These are phyloP conservation scores for Propithecus perrieri DNA, from an alignment of 2,797 vertebrate species.

Conservation along the genomic window DNA sequence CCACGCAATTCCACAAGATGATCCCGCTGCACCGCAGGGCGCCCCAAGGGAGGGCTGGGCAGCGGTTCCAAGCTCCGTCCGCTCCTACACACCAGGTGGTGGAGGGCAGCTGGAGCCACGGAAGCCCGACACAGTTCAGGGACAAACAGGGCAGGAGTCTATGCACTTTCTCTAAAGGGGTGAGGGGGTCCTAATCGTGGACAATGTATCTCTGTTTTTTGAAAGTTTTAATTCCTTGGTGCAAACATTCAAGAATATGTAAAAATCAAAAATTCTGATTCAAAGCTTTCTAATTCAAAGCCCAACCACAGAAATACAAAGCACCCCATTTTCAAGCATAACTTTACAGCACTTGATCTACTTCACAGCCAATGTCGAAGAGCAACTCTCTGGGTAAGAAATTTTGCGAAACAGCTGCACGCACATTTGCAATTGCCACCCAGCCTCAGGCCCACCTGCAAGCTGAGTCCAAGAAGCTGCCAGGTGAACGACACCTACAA, in stretches of 20 bases:
- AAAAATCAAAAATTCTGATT: background rate
- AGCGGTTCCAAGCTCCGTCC: background rate
- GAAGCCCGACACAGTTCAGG: background rate
- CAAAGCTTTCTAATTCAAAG: background rate
- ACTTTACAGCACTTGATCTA: no score
- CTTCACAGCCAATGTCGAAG: background rate
- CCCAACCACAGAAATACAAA: background rate
- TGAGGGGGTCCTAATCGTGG: background rate
- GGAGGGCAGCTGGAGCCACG: no score
- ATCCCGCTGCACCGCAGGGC: no score
- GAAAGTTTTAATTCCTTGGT: background rate
- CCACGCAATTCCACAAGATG: background rate
- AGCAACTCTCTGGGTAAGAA: background rate
- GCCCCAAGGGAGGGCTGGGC: background rate
- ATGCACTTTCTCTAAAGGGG: background rate
- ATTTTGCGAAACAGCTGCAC: background rate
- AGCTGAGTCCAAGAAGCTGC: background rate
- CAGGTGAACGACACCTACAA: background rate
- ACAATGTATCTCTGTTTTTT: background rate
- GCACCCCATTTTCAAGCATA: background rate
- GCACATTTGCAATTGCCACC: fast-evolving
- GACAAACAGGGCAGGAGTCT: background rate
- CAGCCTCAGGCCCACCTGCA: background rate
- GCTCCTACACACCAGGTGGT: no score
- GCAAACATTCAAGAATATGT: background rate